Evolutionary conservation across 2,888 invertebrate species (phyloP).

Genomic region (Maniola hyperantus): DNA sequence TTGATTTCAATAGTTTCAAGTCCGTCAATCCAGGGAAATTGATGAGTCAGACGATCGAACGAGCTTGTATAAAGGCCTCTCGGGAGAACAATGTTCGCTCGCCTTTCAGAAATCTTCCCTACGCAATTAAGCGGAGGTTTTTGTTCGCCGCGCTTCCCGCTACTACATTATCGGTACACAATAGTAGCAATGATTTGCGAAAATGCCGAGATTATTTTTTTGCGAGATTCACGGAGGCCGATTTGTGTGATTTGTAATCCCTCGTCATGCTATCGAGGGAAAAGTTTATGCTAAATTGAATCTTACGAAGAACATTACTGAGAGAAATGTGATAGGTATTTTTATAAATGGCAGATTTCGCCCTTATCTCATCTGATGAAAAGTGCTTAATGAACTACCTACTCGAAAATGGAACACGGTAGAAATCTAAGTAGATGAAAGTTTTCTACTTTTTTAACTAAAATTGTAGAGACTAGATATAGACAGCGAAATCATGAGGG

Average conservation of each 20-base stretch:
- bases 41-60: conserved; percentile 73
- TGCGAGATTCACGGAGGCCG: conserved; percentile 46
- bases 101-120: conserved; percentile 72
- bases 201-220: conserved; percentile 72
- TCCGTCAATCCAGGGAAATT: conserved; percentile 70
- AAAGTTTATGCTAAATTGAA: conserved; percentile 43
- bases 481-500: too few species aligned
- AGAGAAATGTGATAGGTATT: neutral
- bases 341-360: conserved; percentile 2
- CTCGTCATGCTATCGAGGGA: conserved; percentile 62
- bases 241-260: conserved; percentile 67
- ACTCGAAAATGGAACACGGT: neutral
- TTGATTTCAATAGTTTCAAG: conserved; percentile 52
- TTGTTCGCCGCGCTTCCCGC: conserved; percentile 68
- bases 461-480: too few species aligned
- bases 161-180: conserved; percentile 78
- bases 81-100: conserved; percentile 71
- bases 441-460: neutral
- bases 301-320: neutral
- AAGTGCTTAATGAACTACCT: neutral
- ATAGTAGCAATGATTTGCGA: conserved; percentile 78
- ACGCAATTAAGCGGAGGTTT: conserved; percentile 79
- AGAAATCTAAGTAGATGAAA: neutral
- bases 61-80: conserved; percentile 65
- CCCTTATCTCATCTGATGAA: neutral